A percentile compares a stretch with the other conserved stretches of the same genome.
These are phyloP conservation scores for Tokudaia muenninki DNA, from an alignment of 2,797 vertebrate genomes.

Conservation along the genomic window DNA sequence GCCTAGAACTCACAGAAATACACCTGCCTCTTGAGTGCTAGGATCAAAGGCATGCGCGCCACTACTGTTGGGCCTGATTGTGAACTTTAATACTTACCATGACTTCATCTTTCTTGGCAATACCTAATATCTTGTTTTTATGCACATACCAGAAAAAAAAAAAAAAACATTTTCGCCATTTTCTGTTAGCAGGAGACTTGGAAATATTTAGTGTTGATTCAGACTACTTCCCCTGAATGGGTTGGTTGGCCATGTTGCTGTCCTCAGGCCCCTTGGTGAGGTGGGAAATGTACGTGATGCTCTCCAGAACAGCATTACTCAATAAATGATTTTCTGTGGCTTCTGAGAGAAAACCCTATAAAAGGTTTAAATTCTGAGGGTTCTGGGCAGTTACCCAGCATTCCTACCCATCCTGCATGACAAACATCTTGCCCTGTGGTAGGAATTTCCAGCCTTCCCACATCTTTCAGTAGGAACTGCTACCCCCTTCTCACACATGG, in stretches of 20 bases:
- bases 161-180: slow-evolving; percentile 15
- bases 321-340: not conserved
- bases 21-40: not conserved
- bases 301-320: not conserved
- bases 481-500: slow-evolving; percentile 68
- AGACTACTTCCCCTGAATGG: not conserved
- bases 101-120: slow-evolving; percentile 4
- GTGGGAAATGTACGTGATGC: rapidly evolving
- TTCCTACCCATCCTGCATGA: slow-evolving; percentile 56
- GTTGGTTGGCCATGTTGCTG: not conserved
- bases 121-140: slow-evolving; percentile 3
- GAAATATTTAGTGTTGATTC: not conserved
- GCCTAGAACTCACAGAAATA: not conserved
- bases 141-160: slow-evolving; percentile 13
- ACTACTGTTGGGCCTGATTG: not conserved
- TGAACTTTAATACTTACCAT: not conserved
- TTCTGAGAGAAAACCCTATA: slow-evolving; percentile 62
- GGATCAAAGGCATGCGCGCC: not conserved
- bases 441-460: slow-evolving; percentile 75
- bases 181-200: not conserved
- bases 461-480: slow-evolving; percentile 80
- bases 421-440: slow-evolving; percentile 73
- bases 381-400: slow-evolving; percentile 72
- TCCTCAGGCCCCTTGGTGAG: rapidly evolving
- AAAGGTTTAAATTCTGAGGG: slow-evolving; percentile 51